phyloP scores from a whole-genome alignment of 1,140 invertebrate species.

The Zaprionus taronus region DNA sequence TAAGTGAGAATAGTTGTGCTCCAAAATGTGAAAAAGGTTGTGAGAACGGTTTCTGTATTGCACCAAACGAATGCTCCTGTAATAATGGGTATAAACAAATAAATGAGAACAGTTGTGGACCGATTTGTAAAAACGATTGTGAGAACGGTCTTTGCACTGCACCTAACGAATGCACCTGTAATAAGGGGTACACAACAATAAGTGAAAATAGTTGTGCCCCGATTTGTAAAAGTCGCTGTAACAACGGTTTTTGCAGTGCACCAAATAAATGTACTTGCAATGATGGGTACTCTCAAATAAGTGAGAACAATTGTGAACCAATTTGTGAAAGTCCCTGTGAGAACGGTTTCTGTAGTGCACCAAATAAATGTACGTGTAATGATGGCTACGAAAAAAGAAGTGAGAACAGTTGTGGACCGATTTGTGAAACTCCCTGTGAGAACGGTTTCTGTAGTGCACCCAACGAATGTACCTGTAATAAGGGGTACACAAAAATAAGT shows the following conservation, averaged over 20 bases:
- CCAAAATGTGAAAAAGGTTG: background rate
- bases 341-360: constrained; percentile 28
- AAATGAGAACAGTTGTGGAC: constrained; percentile 7
- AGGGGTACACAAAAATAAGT: background rate
- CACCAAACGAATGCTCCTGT: constrained; percentile 30
- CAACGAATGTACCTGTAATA: background rate
- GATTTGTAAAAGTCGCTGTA: constrained; percentile 8
- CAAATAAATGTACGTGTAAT: constrained; percentile 32
- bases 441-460: background rate
- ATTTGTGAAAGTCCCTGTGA: constrained; percentile 18
- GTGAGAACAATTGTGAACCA: constrained; percentile 12
- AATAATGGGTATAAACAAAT: constrained; percentile 13
- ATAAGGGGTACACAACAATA: background rate
- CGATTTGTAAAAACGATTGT: constrained; percentile 22
- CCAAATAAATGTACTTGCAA: constrained; percentile 7
- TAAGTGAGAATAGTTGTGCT: background rate
- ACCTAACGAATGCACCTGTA: constrained; percentile 21
- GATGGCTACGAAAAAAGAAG: background rate
- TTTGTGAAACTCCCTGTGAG: background rate
- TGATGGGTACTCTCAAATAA: background rate
- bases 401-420: background rate
- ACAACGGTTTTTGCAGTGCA: constrained; percentile 20
- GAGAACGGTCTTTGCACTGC: constrained; percentile 25
- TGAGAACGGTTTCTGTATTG: constrained; percentile 18
- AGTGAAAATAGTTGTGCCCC: constrained; percentile 20